Evolutionary conservation across 2,888 invertebrate genomes (phyloP), one percentile per base, ranked within the genome.

Genomic region (Gari tellinella): DNA sequence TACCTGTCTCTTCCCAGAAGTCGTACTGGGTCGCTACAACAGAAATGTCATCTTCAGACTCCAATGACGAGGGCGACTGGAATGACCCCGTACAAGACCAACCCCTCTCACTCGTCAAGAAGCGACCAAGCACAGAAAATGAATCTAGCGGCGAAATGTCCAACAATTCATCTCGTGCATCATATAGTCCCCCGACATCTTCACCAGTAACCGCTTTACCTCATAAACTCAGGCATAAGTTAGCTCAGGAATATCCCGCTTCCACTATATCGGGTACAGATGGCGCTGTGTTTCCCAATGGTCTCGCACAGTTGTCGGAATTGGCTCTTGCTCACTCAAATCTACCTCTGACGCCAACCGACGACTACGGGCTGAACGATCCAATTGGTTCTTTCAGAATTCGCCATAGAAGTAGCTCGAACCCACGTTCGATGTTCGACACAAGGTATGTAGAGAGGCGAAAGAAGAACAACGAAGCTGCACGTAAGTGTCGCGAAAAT

Each of bases 381-480:
- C 37, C 64, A 17, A 37, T 63, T 4, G 65, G 70, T 17, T 46
- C 67, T 1, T 58, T 37, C 45, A 52, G 61, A 12, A 68, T 60
- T 41, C 63, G 70, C 23, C 40, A 76, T 1, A 56, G 62, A 41
- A 74, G 79, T 46, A 58, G 57, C 37, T 72, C 79, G 19, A 75
- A 72, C 46, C 74, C 77, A 8, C 78, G 83, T 57, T 80, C 82
- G 31, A 26, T 82, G 38, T 79, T 63, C 41, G 88, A 87, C 61
- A 87, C 85, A 14, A 90, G 89, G 63, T 93, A 92, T 74, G 84
- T 90, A 37, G 93, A 93, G 69, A 85, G 93, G n/a, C 86, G 93
- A 3, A 82, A 90, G 17, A 79, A 92, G 26, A 93, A 93, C 83
- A 93, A 93, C 81, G 92, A 92, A 80, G 93, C 93, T 7, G 92